Evolutionary conservation across 2,888 invertebrate species (phyloP).

Genomic region (Colostygia pectinataria): DNA sequence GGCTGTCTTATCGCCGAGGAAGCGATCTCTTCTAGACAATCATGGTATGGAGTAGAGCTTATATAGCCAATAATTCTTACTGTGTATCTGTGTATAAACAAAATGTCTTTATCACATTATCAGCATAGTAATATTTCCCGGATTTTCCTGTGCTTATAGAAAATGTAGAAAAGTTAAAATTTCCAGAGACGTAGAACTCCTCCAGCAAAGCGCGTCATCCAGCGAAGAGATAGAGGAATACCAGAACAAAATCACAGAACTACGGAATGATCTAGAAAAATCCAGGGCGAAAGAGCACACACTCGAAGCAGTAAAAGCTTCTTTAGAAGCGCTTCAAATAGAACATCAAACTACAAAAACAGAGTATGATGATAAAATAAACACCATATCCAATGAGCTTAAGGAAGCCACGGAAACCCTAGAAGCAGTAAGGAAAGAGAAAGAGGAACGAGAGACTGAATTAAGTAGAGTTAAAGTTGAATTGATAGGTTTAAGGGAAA

Average conservation of each 20-base stretch:
- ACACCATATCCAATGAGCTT: constrained; percentile 57
- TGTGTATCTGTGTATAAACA: no score
- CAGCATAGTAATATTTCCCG: no score
- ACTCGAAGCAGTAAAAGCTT: constrained; percentile 68
- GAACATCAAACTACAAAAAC: constrained; percentile 69
- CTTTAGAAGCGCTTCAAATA: constrained; percentile 70
- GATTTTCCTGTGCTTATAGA: no score
- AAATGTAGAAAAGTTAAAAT: background rate
- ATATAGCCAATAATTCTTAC: no score
- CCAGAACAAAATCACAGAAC: constrained; percentile 64
- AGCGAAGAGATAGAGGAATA: constrained; percentile 76
- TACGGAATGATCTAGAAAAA: constrained; percentile 71
- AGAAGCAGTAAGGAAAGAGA: constrained; percentile 59
- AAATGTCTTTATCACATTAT: no score
- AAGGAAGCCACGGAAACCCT: constrained; percentile 66
- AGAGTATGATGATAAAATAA: constrained; percentile 69
- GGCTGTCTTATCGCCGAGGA: no score
- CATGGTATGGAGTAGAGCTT: no score
- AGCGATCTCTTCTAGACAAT: no score
- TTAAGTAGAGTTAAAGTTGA: constrained; percentile 65
- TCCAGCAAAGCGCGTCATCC: constrained; percentile 73
- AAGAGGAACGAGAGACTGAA: constrained; percentile 61
- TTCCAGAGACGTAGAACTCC: constrained; percentile 70
- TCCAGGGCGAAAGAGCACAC: constrained; percentile 82
- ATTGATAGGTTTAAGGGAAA: constrained; percentile 58